Conservation (phyloP, 2,797 vertebrate species). For the Acrocephalus scirpaceus region DNA sequence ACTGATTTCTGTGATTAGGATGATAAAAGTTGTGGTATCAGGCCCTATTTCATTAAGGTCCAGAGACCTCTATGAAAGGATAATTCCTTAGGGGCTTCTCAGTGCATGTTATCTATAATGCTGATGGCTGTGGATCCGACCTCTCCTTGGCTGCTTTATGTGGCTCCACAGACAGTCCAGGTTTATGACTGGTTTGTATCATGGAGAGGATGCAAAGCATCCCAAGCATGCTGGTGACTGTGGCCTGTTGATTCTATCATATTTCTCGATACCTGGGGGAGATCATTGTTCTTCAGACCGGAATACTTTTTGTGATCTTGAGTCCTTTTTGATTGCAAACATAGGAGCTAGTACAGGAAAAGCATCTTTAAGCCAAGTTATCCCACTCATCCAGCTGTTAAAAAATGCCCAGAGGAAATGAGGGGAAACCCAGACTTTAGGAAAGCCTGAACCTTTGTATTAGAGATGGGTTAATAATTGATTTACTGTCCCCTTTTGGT, state of each 20-base stretch:
- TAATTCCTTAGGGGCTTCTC: background rate
- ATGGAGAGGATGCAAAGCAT: background rate
- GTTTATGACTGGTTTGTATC: slow-evolving; percentile 1
- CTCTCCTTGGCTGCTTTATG: background rate
- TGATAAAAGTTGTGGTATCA: background rate
- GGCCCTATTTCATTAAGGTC: background rate
- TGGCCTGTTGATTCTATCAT: background rate
- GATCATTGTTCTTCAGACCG: slow-evolving; percentile 13
- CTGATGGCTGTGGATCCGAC: background rate
- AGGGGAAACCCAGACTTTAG: slow-evolving; percentile 42
- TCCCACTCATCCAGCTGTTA: slow-evolving; percentile 54
- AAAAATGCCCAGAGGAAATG: slow-evolving; percentile 57
- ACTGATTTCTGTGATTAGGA: background rate
- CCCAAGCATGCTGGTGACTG: background rate
- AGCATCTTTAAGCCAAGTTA: slow-evolving; percentile 55
- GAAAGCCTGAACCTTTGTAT: slow-evolving; percentile 25
- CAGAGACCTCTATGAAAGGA: background rate
- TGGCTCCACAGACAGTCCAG: background rate
- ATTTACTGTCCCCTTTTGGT: slow-evolving; percentile 42
- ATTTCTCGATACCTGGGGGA: slow-evolving; percentile 49
- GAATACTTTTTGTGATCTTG: background rate
- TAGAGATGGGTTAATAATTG: slow-evolving; percentile 39
- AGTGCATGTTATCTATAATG: background rate
- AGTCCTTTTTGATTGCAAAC: slow-evolving; percentile 48
- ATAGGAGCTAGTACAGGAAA: slow-evolving; percentile 56